Evolutionary conservation across 1,140 invertebrate genomes (phyloP).

Genomic region (Helicoverpa zea): DNA sequence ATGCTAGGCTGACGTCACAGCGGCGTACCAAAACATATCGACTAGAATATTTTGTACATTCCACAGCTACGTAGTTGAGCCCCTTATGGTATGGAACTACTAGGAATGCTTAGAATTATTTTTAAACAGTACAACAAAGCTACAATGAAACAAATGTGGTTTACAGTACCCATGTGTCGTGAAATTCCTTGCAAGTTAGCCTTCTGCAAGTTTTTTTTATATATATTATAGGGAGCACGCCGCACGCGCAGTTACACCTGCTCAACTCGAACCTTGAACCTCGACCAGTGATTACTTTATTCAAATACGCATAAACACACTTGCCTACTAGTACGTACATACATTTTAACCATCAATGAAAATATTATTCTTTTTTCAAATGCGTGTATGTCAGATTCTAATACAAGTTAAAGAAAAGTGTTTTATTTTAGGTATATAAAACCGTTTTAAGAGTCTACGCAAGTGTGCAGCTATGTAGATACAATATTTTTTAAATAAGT

Average conservation of each 20-base stretch:
- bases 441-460: too few relatives aligned
- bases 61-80: neutral
- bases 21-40: neutral
- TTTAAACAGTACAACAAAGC: too few relatives aligned
- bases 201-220: neutral
- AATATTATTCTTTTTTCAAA: too few relatives aligned
- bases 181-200: neutral
- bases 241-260: neutral
- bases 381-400: too few relatives aligned
- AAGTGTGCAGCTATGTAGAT: too few relatives aligned
- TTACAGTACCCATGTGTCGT: too few relatives aligned
- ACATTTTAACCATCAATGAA: neutral
- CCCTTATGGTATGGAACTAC: too few relatives aligned
- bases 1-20: conserved; percentile 2
- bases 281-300: conserved; percentile 26
- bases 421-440: too few relatives aligned
- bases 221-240: neutral
- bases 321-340: neutral
- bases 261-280: conserved; percentile 15
- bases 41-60: neutral
- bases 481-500: too few relatives aligned
- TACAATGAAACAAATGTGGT: too few relatives aligned
- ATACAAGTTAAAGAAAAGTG: too few relatives aligned
- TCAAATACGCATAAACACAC: neutral
- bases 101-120: too few relatives aligned